These are phyloP conservation scores for Drosophila multiciliata DNA, from an alignment of 2,888 invertebrate species.

Conservation along the genomic window DNA sequence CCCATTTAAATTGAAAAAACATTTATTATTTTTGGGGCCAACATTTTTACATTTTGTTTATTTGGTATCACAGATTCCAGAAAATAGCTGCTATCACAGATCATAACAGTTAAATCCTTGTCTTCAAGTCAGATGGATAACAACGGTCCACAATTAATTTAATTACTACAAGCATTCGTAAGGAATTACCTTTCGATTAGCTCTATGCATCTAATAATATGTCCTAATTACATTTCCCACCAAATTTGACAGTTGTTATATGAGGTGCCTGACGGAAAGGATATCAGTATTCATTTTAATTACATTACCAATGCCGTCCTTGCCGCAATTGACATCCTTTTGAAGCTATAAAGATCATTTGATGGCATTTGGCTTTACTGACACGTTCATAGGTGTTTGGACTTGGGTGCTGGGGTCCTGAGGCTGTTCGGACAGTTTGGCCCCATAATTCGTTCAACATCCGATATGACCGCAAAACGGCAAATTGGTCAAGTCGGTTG, in stretches of 20 bases:
- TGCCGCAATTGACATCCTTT: neutral
- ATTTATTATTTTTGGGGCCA: neutral
- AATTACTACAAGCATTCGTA: neutral
- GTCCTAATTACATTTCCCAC: neutral
- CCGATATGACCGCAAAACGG: conserved; percentile 71
- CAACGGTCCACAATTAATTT: neutral
- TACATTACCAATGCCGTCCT: neutral
- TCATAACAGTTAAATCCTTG: neutral
- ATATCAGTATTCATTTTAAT: conserved; percentile 30
- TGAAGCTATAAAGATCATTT: conserved; percentile 25
- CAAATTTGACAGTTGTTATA: neutral
- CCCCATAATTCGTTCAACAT: conserved; percentile 63
- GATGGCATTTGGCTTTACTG: conserved; percentile 23
- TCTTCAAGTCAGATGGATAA: neutral
- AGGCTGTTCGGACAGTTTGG: conserved; percentile 11
- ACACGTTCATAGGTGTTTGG: conserved; percentile 10
- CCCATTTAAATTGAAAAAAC: neutral
- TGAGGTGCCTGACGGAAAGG: conserved; percentile 6
- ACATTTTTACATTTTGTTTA: neutral
- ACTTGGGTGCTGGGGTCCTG: neutral
- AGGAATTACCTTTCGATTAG: neutral
- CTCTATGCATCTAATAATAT: neutral
- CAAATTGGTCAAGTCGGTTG: conserved; percentile 71
- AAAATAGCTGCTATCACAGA: neutral
- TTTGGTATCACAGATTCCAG: neutral